Base-by-base conservation (phyloP, 2,797 vertebrate genomes). In the Lepidocolaptes lacrymiger region DNA sequence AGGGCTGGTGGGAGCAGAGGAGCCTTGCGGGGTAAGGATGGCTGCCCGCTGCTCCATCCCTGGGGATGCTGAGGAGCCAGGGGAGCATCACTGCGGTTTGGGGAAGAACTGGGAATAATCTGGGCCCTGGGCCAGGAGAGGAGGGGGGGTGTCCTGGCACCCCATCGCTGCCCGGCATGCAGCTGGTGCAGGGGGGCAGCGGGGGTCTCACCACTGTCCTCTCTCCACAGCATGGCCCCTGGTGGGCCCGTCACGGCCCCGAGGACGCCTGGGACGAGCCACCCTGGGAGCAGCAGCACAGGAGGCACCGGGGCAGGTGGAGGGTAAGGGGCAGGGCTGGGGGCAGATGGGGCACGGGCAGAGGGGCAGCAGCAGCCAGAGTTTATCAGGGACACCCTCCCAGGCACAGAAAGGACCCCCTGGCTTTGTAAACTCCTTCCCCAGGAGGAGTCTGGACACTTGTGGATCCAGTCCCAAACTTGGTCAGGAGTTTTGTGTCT, bases 41-140 rank as follows among this genome's bases (percentile, higher is more conserved):
- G 32, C 27, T 11, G 41, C 24, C 5, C 0, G 0, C 30, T 28
- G 66, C 73, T n/a, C 48, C 73, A 0, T n/a, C 1, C 1, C 51
- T 3, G 0, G 1, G 59, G 34, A 1, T 44, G 46, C 49, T 0
- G 6, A 20, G 66, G 32, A 15, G 63, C 41, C 26, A 0, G 37
- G n/a, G 37, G 49, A 15, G 4, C 37, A 2, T 18, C 3, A 0
- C 39, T 0, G 4, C 0, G 1, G 6, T 7, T 0, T 3, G 46
- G 30, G 39, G 27, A 44, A 26, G 37, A 17, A 10, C 1, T 32
- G 2, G 79, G 82, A 26, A 10, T 10, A 0, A 0, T 4, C 16
- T 8, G 58, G n/a, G 44, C 43, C 13, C 21, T 56, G 0, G 1
- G 10, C 3, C 2, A 5, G 59, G 61, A n/a, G 39, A 44, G 44